Evolutionary conservation across 2,888 invertebrate species (phyloP).

Genomic region (Rotaria macrura): DNA sequence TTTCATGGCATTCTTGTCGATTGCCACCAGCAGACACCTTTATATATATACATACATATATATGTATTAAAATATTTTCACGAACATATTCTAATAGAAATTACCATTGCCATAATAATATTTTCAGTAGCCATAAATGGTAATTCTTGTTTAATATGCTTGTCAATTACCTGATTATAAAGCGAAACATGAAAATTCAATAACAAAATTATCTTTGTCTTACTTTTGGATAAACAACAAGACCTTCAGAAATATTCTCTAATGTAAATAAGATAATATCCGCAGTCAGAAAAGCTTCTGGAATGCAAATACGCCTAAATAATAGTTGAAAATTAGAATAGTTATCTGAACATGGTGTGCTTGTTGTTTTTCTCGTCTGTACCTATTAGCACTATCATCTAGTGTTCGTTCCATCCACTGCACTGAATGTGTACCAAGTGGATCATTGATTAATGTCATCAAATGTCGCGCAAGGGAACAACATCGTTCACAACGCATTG

Average conservation of each 20-base stretch:
- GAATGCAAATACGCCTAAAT: conserved; percentile 67
- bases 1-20: conserved; percentile 87
- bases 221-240: conserved; percentile 81
- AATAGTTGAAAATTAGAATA: too few species aligned
- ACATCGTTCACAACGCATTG: conserved; percentile 87
- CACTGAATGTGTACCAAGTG: conserved; percentile 50
- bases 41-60: too few species aligned
- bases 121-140: conserved; percentile 98
- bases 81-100: too few species aligned
- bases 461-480: conserved; percentile 84
- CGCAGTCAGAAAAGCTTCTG: conserved; percentile 83
- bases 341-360: background rate
- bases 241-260: conserved; percentile 81
- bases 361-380: background rate
- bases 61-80: too few species aligned
- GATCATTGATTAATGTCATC: conserved; percentile 60
- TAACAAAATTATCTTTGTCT: background rate
- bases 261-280: conserved; percentile 78
- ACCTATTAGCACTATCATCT: conserved; percentile 80
- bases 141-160: conserved; percentile 72
- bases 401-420: conserved; percentile 95
- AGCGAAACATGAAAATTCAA: background rate
- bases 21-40: conserved; percentile 64
- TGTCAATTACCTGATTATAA: conserved; percentile 58
- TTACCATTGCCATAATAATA: conserved; percentile 95